These are phyloP conservation scores for Chrysodeixis includens DNA, from an alignment of 2,888 invertebrate genomes.

Conservation along the genomic window DNA sequence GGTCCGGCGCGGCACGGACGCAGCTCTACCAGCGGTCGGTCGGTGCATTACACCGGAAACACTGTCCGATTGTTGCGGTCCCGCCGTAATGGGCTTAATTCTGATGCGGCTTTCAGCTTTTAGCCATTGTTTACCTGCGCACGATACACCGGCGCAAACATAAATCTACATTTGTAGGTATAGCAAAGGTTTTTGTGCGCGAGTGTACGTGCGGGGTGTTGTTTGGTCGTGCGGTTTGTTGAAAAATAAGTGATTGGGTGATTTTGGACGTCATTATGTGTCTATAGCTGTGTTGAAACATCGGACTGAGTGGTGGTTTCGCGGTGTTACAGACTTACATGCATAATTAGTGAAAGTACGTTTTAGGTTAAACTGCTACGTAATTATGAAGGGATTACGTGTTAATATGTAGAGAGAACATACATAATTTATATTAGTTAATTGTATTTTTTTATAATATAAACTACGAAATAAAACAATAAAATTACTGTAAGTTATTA, in stretches of 20 bases:
- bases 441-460: no score
- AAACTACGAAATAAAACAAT: no score
- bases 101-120: constrained; percentile 87
- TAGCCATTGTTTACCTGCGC: constrained; percentile 85
- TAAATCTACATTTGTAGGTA: constrained; percentile 60
- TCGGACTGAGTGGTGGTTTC: constrained; percentile 1
- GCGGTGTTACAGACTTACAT: constrained; percentile 1
- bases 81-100: constrained; percentile 85
- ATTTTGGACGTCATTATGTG: neutral
- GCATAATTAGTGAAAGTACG: constrained; percentile 1
- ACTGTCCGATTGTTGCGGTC: constrained; percentile 80
- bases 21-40: constrained; percentile 46
- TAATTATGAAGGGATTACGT: no score
- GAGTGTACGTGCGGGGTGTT: constrained; percentile 49
- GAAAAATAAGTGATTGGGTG: constrained; percentile 8
- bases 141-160: constrained; percentile 54
- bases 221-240: constrained; percentile 27
- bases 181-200: constrained; percentile 50
- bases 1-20: constrained; percentile 21
- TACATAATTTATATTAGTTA: no score
- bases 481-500: no score
- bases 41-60: constrained; percentile 81
- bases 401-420: no score
- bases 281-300: neutral
- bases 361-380: neutral